Evolutionary conservation across 1,140 invertebrate genomes (phyloP).

Genomic region (Eufriesea mexicana): DNA sequence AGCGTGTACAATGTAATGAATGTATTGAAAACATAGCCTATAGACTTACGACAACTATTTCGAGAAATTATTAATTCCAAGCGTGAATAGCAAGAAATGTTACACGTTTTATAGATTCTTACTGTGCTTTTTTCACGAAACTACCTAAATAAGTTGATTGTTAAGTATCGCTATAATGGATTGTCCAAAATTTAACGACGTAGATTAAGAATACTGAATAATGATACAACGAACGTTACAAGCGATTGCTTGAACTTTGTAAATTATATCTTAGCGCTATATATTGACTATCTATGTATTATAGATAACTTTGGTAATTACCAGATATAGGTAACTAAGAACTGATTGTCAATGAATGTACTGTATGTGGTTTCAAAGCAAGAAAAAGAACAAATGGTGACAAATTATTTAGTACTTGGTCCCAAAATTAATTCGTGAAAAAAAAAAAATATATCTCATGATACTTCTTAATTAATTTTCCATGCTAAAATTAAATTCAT

Average conservation of each 20-base stretch:
- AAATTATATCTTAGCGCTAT: slow-evolving; percentile 62
- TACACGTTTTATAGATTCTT: slow-evolving; percentile 47
- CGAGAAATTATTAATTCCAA: slow-evolving; percentile 39
- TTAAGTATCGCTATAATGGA: slow-evolving; percentile 37
- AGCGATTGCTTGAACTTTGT: slow-evolving; percentile 58
- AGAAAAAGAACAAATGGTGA: slow-evolving; percentile 36
- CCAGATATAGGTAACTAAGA: slow-evolving; percentile 57
- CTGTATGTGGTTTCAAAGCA: slow-evolving; percentile 57
- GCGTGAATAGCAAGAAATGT: slow-evolving; percentile 38
- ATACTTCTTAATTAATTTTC: slow-evolving; percentile 24
- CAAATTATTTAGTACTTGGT: slow-evolving; percentile 61
- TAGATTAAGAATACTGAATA: slow-evolving; percentile 61
- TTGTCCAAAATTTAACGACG: slow-evolving; percentile 58
- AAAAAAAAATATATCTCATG: slow-evolving; percentile 41
- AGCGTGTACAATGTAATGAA: slow-evolving; percentile 45
- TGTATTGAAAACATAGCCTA: slow-evolving; percentile 54
- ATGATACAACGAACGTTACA: slow-evolving; percentile 65
- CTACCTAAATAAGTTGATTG: slow-evolving; percentile 36
- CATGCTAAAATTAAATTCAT: slow-evolving; percentile 40
- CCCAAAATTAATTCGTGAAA: slow-evolving; percentile 63
- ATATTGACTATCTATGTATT: slow-evolving; percentile 61
- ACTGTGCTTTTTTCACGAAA: slow-evolving; percentile 34
- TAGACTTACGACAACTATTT: slow-evolving; percentile 35
- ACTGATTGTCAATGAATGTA: slow-evolving; percentile 69
- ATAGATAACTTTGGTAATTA: slow-evolving; percentile 62